These are phyloP conservation scores for Ariolimax columbianus DNA, from an alignment of 2,888 invertebrate genomes.

Conservation along the genomic window DNA sequence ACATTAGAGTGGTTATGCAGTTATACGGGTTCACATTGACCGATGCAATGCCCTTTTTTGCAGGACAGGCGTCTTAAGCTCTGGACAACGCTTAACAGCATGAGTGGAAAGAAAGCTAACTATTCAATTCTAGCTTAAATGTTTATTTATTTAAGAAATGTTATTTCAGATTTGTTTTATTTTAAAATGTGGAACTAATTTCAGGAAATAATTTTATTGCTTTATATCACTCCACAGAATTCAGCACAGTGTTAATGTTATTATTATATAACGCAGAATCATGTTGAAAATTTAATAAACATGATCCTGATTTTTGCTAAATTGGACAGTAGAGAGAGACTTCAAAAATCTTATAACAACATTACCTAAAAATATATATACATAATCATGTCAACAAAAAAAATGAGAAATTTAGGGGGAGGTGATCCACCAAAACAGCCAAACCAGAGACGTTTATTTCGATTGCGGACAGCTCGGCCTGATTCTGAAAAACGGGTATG, in stretches of 20 bases:
- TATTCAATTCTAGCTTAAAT: no score
- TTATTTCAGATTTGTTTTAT: no score
- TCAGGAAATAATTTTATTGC: neutral
- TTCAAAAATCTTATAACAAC: neutral
- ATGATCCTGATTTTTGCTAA: neutral
- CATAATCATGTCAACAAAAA: slow-evolving; percentile 15
- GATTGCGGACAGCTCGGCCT: neutral
- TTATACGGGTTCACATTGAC: no score
- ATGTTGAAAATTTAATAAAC: neutral
- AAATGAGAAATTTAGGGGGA: slow-evolving; percentile 36
- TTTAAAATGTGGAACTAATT: neutral
- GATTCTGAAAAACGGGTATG: slow-evolving; percentile 35
- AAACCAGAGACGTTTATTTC: slow-evolving; percentile 28
- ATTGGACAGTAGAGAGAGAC: neutral
- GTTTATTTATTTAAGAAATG: no score
- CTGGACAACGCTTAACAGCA: no score
- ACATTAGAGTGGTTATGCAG: no score
- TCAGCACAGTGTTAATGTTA: neutral
- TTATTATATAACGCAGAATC: neutral
- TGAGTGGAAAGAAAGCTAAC: no score
- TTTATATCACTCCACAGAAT: neutral
- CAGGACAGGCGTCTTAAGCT: no score
- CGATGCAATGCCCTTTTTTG: no score
- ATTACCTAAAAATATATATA: neutral
- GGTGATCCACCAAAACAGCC: slow-evolving; percentile 6